Evolutionary conservation across 2,888 invertebrate genomes (phyloP), one percentile per base, ranked within the genome.

Genomic region (Suillia variegata): DNA sequence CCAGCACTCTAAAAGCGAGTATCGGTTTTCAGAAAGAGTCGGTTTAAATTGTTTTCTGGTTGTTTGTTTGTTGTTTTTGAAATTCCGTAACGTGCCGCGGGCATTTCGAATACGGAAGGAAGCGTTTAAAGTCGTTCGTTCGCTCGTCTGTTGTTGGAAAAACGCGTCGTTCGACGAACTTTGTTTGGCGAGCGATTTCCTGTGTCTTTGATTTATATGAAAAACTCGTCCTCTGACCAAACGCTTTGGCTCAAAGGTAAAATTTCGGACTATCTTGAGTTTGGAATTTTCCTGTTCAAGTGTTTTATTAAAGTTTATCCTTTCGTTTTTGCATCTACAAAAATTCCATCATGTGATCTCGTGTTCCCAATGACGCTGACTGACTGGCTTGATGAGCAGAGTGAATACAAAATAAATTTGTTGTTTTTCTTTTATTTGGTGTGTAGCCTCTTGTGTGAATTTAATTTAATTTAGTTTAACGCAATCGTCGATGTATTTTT

Each of bases 401-500:
- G 6, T 13, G n/a, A n/a, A n/a, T n/a, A n/a, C n/a, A n/a, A n/a
- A n/a, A n/a, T n/a, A n/a, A n/a, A n/a, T n/a, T n/a, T n/a, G n/a
- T n/a, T n/a, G n/a, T n/a, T n/a, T n/a, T n/a, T n/a, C n/a, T n/a
- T n/a, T n/a, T n/a, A n/a, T n/a, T n/a, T n/a, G n/a, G n/a, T n/a
- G n/a, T n/a, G n/a, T n/a, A n/a, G n/a, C n/a, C n/a, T n/a, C n/a
- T n/a, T n/a, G 26, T 26, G 26, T 26, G 10, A 26, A 26, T 26
- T 26, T 26, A 10, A 6, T 26, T 26, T 26, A 10, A 26, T 26
- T 26, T 26, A 5, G 26, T 26, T 26, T 26, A n/a, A n/a, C n/a
- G 26, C 10, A 10, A 6, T 26, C 26, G 10, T 26, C 26, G 26
- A 26, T 26, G 26, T 26, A 68, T 71, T 66, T 73, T 71, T 73